Base-by-base conservation (phyloP, 1,140 invertebrate genomes). In the Aphis gossypii region DNA sequence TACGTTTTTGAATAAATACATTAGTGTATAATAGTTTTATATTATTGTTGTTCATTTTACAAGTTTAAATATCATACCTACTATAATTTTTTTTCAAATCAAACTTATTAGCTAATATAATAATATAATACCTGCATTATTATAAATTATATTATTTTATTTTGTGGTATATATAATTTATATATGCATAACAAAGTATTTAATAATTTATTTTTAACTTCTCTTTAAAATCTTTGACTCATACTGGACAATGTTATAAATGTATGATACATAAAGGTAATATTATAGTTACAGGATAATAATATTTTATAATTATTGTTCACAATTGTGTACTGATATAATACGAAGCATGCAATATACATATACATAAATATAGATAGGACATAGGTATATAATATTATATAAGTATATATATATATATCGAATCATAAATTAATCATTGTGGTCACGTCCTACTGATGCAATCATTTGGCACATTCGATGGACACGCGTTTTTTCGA, bases 381-480 rank as follows among this genome's bases (percentile, higher is more conserved):
- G 9, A 46, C 3, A 51, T 18, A 20, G 14, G 2, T 51, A 51
- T 51, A 35, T n/a, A 76, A 18, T 76, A 76, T 76, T 76, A 76
- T 18, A 18, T n/a, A n/a, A 76, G 38, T 41, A 76, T 76, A 76
- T 14, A 51, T 14, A 51, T 76, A 76, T 84, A 25, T 84, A n/a
- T 38, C 9, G 20, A 21, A 54, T 54, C 23, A 89, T n/a, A 89
- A 89, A 54, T 89, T 89, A 18, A 56, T 89, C 35, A 56, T 56
- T 56, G 48, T 41, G 35, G 51, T 89, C 51, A 89, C 35, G 51
- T 89, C 9, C 21, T 25, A 56, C 25, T 23, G n/a, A n/a, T 51
- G 44, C 38, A 41, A 60, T 90, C 20, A 90, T 92, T 92, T 48
- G 25, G 44, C 41, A 76, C 60, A 76, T 76, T 76, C 60, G 60